These are phyloP conservation scores for Telenomus remus DNA, from an alignment of 1,140 invertebrate genomes.

Conservation along the genomic window DNA sequence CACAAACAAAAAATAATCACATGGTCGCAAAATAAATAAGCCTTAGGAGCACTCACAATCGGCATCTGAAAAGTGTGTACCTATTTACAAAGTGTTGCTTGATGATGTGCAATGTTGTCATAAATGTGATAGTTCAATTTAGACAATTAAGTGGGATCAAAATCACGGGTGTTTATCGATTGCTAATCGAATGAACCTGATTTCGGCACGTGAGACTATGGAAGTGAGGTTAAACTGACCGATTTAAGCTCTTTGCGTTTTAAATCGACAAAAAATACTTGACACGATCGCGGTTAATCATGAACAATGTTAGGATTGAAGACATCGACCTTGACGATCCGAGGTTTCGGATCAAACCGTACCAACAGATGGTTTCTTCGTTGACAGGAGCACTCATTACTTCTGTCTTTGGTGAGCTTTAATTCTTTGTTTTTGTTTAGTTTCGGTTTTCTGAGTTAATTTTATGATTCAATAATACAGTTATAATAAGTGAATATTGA, in stretches of 20 bases:
- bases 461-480: too few relatives aligned
- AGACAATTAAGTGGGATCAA: background rate
- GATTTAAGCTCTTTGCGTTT: background rate
- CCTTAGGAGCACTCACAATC: too few relatives aligned
- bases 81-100: background rate
- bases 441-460: too few relatives aligned
- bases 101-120: background rate
- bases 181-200: background rate
- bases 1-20: too few relatives aligned
- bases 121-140: background rate
- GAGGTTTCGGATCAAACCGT: slow-evolving; percentile 85
- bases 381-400: slow-evolving; percentile 92
- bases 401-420: slow-evolving; percentile 86
- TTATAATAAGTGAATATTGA: too few relatives aligned
- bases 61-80: too few relatives aligned
- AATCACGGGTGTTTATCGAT: background rate
- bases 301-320: slow-evolving; percentile 25
- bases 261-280: background rate
- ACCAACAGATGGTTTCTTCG: slow-evolving; percentile 92
- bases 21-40: too few relatives aligned
- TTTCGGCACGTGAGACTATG: slow-evolving; percentile 1
- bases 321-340: slow-evolving; percentile 80
- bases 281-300: background rate
- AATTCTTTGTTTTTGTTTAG: too few relatives aligned
- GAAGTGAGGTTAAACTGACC: background rate